Evolutionary conservation across 2,797 vertebrate species (phyloP).

Genomic region (Ammospiza maritima): DNA sequence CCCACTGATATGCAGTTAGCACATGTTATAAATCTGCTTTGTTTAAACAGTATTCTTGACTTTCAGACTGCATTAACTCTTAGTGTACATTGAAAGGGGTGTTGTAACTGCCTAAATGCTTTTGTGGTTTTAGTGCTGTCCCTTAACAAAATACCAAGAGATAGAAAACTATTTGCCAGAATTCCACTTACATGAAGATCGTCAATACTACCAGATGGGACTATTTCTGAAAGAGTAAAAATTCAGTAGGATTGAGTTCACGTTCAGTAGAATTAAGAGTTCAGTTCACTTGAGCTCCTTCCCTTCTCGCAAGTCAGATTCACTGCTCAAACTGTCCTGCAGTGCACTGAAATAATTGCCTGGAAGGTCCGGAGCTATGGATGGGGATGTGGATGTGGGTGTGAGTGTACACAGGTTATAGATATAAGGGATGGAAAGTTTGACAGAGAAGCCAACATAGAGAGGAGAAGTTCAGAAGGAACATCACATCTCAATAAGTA

Average conservation of each 20-base stretch:
- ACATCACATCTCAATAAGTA: not conserved
- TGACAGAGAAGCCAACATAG: not conserved
- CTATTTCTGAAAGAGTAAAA: not conserved
- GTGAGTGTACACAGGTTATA: not conserved
- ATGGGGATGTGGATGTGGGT: rapidly evolving
- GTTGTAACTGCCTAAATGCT: not conserved
- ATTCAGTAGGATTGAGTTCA: not conserved
- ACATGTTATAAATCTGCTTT: slow-evolving; percentile 33
- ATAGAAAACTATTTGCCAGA: not conserved
- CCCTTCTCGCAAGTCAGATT: not conserved
- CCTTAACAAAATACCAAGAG: not conserved
- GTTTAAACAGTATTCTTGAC: slow-evolving; percentile 22
- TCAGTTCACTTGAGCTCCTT: not conserved
- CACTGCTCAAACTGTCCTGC: not conserved
- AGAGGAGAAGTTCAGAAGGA: not conserved
- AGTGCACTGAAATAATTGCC: not conserved
- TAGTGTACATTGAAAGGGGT: not conserved
- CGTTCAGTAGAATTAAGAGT: not conserved
- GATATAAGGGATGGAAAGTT: not conserved
- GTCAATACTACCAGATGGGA: not conserved
- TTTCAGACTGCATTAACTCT: slow-evolving; percentile 13
- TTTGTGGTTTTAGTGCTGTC: not conserved
- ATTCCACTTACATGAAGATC: not conserved
- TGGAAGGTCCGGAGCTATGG: not conserved
- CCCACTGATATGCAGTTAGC: not conserved